Evolutionary conservation across 2,113 vertebrate species (phyloP).

Genomic region (Neolamprologus ventralis): DNA sequence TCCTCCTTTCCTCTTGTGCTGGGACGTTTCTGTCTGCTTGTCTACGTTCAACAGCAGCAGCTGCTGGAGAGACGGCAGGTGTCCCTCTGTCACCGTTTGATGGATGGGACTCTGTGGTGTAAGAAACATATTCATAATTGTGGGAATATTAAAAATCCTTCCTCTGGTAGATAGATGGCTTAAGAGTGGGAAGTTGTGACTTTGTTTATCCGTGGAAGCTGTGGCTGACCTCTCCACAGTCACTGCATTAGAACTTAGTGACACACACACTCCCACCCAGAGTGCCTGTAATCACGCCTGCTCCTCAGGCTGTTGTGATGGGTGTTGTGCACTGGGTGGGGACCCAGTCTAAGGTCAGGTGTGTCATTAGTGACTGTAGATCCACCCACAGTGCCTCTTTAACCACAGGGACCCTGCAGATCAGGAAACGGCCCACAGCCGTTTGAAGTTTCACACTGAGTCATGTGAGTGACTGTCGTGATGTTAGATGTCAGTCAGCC

Average conservation of each 20-base stretch:
- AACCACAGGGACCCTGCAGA: background rate
- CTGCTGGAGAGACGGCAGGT: background rate
- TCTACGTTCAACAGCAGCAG: background rate
- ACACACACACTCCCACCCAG: background rate
- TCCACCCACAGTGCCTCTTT: background rate
- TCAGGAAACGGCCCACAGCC: background rate
- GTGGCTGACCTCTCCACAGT: background rate
- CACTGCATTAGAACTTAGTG: background rate
- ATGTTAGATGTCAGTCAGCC: background rate
- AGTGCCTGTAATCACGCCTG: constrained; percentile 28
- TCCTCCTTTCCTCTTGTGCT: background rate
- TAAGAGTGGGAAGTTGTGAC: background rate
- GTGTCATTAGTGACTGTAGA: constrained; percentile 11
- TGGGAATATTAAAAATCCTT: background rate
- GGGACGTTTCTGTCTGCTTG: background rate
- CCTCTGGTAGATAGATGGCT: background rate
- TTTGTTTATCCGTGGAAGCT: background rate
- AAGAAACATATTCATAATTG: background rate
- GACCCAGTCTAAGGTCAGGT: background rate
- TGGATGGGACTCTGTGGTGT: background rate
- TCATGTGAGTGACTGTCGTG: background rate
- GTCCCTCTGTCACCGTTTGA: background rate
- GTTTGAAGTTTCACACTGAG: background rate
- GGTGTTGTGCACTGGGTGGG: background rate
- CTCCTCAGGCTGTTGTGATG: background rate